A percentile compares a stretch with the other conserved stretches of the same genome.
These are phyloP conservation scores for Odontamblyopus rebecca DNA, from an alignment of 2,797 vertebrate species.

Conservation along the genomic window DNA sequence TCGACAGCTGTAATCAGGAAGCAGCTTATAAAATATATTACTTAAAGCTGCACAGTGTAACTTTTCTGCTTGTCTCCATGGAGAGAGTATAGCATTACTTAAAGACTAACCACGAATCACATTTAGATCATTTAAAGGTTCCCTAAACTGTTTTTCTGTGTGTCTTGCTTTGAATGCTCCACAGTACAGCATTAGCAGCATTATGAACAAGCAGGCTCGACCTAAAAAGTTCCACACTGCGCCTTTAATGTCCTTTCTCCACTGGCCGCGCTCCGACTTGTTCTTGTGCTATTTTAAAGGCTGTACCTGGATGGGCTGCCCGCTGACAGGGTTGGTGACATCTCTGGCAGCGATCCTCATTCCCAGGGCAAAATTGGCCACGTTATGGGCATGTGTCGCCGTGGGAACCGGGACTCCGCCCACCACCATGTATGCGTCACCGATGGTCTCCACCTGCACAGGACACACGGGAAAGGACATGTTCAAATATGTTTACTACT, in stretches of 20 bases:
- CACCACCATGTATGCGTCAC: slow-evolving; percentile 81
- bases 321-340: slow-evolving; percentile 71
- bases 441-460: slow-evolving; percentile 77
- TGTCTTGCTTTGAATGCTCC: too few species aligned
- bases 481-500: background rate
- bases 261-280: background rate
- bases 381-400: slow-evolving; percentile 68
- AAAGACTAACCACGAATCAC: too few species aligned
- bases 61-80: too few species aligned
- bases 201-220: too few species aligned
- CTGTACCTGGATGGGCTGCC: slow-evolving; percentile 70
- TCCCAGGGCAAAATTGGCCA: slow-evolving; percentile 79
- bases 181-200: too few species aligned
- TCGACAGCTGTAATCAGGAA: too few species aligned
- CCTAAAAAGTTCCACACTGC: background rate
- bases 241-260: background rate
- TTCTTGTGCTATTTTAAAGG: background rate
- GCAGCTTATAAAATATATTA: too few species aligned
- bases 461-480: background rate
- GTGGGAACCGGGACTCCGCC: slow-evolving; percentile 71
- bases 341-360: slow-evolving; percentile 77
- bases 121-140: too few species aligned
- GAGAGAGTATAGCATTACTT: too few species aligned
- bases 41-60: too few species aligned
- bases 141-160: too few species aligned